These are phyloP conservation scores for Calephelis perditalis DNA, from an alignment of 2,888 invertebrate genomes.

Conservation along the genomic window DNA sequence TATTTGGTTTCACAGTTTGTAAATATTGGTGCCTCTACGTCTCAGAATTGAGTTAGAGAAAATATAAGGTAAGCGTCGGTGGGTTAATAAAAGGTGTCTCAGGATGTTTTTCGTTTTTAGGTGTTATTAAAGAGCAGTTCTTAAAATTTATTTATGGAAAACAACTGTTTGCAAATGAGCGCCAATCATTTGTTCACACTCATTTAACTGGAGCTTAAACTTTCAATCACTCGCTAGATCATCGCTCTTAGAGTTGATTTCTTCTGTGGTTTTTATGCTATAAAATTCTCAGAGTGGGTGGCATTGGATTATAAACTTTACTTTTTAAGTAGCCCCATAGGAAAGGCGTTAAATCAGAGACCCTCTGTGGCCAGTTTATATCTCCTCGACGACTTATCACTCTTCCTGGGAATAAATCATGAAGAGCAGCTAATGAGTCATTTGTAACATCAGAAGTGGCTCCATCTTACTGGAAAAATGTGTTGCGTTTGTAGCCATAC, in stretches of 20 bases:
- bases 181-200: slow-evolving; percentile 27
- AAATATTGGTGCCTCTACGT: too few relatives aligned
- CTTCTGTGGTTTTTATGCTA: too few relatives aligned
- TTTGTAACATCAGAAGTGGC: slow-evolving; percentile 32
- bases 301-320: not conserved
- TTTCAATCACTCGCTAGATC: slow-evolving; percentile 30
- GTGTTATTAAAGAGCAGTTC: slow-evolving; percentile 12
- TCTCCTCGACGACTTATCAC: slow-evolving; percentile 33
- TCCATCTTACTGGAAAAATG: slow-evolving; percentile 34
- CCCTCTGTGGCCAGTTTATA: slow-evolving; percentile 30
- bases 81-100: too few relatives aligned
- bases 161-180: slow-evolving; percentile 26
- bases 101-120: too few relatives aligned
- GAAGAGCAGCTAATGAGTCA: slow-evolving; percentile 32
- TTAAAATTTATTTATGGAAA: slow-evolving; percentile 23
- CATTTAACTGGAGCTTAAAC: slow-evolving; percentile 29
- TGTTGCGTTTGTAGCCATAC: slow-evolving; percentile 28
- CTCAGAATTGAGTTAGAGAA: too few relatives aligned
- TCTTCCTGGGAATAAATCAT: slow-evolving; percentile 32
- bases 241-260: slow-evolving; percentile 26
- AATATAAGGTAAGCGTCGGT: too few relatives aligned
- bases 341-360: slow-evolving; percentile 7
- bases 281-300: too few relatives aligned
- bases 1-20: too few relatives aligned
- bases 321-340: not conserved